Conservation (phyloP, 2,888 invertebrate genomes). For the Apodemia mormo region DNA sequence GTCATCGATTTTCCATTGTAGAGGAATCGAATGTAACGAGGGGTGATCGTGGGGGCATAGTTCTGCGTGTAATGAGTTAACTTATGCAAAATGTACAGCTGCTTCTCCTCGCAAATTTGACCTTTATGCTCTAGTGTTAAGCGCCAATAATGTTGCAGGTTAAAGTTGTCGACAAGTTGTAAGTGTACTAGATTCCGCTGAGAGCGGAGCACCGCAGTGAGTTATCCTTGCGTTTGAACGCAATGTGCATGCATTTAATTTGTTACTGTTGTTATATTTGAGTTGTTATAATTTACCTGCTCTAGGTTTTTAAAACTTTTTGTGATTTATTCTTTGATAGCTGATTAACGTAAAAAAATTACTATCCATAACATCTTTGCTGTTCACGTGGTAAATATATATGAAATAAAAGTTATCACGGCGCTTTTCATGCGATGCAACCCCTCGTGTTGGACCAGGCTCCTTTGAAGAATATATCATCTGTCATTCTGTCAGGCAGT, state of each 20-base stretch:
- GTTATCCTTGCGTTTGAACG: conserved; percentile 13
- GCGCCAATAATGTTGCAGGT: background rate
- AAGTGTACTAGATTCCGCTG: conserved; percentile 17
- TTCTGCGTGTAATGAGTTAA: conserved; percentile 51
- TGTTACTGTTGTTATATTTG: conserved; percentile 9
- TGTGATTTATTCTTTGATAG: no score
- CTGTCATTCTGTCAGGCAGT: no score
- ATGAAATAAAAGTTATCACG: no score
- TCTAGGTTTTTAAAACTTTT: no score
- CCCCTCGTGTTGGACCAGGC: no score
- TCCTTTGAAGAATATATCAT: no score
- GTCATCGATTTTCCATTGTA: conserved; percentile 50
- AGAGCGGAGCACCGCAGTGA: conserved; percentile 8
- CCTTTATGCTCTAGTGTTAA: conserved; percentile 13
- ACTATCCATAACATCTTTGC: no score
- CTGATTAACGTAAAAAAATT: no score
- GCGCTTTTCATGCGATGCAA: no score
- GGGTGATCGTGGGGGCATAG: conserved; percentile 43
- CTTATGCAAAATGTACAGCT: conserved; percentile 36
- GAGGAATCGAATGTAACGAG: conserved; percentile 43
- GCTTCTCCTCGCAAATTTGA: background rate
- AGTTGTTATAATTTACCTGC: background rate
- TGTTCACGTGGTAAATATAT: no score
- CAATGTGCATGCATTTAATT: conserved; percentile 28
- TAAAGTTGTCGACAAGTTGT: conserved; percentile 13